A percentile compares a stretch with the other conserved stretches of the same genome.
phyloP scores from a whole-genome alignment of 2,113 vertebrate species.

The Scalopus aquaticus region DNA sequence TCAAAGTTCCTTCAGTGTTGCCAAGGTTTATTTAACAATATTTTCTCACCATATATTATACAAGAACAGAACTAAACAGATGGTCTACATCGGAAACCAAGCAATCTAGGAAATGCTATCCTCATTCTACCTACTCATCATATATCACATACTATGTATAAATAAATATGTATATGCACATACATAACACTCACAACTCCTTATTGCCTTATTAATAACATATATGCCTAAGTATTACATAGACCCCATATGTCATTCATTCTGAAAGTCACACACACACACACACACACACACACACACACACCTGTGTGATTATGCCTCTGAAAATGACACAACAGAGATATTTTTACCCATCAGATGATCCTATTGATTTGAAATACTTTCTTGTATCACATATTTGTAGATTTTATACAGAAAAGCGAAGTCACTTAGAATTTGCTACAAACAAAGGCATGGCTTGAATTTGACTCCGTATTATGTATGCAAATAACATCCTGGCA shows the following conservation, averaged over 20 bases:
- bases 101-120: constrained; percentile 77
- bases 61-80: constrained; percentile 81
- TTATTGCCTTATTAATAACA: constrained; percentile 28
- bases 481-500: constrained; percentile 57
- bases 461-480: constrained; percentile 58
- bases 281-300: neutral
- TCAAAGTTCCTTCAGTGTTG: constrained; percentile 76
- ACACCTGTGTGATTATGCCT: neutral
- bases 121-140: constrained; percentile 66
- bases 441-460: constrained; percentile 1
- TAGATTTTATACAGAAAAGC: neutral
- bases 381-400: neutral
- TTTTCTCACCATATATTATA: constrained; percentile 83
- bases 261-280: neutral
- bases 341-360: neutral
- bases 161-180: neutral
- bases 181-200: neutral
- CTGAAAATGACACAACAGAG: neutral
- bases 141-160: constrained; percentile 16
- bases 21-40: constrained; percentile 84
- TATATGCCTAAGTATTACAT: neutral
- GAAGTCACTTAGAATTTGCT: neutral
- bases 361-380: neutral
- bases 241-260: neutral
- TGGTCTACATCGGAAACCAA: constrained; percentile 76